phyloP scores from a whole-genome alignment of 2,888 invertebrate genomes.

The Agrochola circellaris region DNA sequence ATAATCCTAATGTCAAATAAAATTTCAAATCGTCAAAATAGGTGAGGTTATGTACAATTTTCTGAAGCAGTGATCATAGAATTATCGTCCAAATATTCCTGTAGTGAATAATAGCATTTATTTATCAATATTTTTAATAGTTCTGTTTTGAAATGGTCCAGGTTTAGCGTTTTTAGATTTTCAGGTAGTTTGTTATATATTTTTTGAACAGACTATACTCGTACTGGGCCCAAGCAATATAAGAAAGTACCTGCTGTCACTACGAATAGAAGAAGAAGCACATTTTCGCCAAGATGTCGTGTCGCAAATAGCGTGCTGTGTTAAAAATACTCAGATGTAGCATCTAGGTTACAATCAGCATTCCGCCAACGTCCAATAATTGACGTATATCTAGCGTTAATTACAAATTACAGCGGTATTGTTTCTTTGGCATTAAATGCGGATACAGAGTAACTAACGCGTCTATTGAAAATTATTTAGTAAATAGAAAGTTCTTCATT shows the following conservation, averaged over 20 bases:
- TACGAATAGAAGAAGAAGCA: neutral
- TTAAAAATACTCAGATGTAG: slow-evolving; percentile 20
- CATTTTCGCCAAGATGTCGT: slow-evolving; percentile 41
- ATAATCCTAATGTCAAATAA: too few relatives aligned
- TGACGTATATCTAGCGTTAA: slow-evolving; percentile 58
- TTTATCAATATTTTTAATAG: too few relatives aligned
- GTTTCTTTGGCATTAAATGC: slow-evolving; percentile 24
- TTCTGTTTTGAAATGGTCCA: too few relatives aligned
- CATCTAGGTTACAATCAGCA: slow-evolving; percentile 58
- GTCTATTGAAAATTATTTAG: slow-evolving; percentile 9
- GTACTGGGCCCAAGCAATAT: neutral
- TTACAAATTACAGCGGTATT: slow-evolving; percentile 40
- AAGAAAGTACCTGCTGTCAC: neutral
- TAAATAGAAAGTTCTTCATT: neutral
- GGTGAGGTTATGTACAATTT: too few relatives aligned
- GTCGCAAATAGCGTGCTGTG: slow-evolving; percentile 43
- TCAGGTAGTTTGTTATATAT: too few relatives aligned
- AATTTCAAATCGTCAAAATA: too few relatives aligned
- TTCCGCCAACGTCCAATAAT: slow-evolving; percentile 56
- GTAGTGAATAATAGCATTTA: too few relatives aligned
- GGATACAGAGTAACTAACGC: slow-evolving; percentile 20
- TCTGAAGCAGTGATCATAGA: too few relatives aligned
- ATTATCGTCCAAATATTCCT: too few relatives aligned
- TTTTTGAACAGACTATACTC: neutral
- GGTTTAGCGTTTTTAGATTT: too few relatives aligned